Percentiles rank a stretch among this genome's conserved stretches.
Evolutionary conservation across 2,797 vertebrate species (phyloP).

Genomic region (Melopsittacus undulatus): DNA sequence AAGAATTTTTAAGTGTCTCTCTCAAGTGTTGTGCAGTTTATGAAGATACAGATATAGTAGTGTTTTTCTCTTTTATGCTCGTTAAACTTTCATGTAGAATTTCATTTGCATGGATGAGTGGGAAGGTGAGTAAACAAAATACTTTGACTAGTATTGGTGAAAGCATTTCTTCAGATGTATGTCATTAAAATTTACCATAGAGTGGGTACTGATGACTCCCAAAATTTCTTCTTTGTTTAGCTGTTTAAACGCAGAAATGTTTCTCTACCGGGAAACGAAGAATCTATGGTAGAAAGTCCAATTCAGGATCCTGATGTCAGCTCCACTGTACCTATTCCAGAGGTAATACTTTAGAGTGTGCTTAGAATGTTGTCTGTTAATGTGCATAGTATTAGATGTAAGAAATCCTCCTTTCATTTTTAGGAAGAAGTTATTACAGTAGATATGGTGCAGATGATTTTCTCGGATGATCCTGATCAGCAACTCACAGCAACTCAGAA

Average conservation of each 20-base stretch:
- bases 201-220: background rate
- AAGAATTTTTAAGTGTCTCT: background rate
- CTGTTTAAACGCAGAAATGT: conserved; percentile 92
- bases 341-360: conserved; percentile 72
- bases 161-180: background rate
- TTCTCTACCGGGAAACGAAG: conserved; percentile 83
- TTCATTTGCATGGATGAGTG: background rate
- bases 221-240: conserved; percentile 67
- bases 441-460: conserved; percentile 93
- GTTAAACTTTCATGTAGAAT: background rate
- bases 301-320: conserved; percentile 92
- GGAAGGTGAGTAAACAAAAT: background rate
- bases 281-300: conserved; percentile 89
- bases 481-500: conserved; percentile 91
- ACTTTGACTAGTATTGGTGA: background rate
- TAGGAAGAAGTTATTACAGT: conserved; percentile 91
- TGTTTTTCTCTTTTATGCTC: background rate
- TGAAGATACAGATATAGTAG: background rate
- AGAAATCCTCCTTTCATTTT: conserved; percentile 35
- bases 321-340: conserved; percentile 87
- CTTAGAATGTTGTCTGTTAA: background rate
- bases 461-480: conserved; percentile 89
- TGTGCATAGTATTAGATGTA: background rate
- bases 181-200: background rate
- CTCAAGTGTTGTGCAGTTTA: background rate